Evolutionary conservation across 2,797 vertebrate species (phyloP), one percentile per base, ranked within the genome.

Genomic region (Salmo trutta): DNA sequence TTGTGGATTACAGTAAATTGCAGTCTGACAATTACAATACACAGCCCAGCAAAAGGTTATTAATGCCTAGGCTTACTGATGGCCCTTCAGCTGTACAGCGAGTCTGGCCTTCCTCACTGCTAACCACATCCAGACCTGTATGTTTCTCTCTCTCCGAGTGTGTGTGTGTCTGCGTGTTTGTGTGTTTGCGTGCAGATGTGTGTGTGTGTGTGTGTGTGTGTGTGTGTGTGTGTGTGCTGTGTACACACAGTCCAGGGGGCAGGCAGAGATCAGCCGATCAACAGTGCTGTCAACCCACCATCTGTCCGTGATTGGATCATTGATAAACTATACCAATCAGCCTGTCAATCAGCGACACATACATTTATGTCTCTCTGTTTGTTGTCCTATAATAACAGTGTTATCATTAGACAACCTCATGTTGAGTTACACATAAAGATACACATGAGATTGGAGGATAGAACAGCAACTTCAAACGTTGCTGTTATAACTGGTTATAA

Each of bases 11-110:
- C 93, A 93, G 94, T 95, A 95, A 94, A 94, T 95, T 95, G 94
- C 93, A 91, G 93, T 90, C 94, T 95, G 95, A 95, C 95, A 94
- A 94, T 96, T 96, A 96, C 95, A 96, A 95, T 95, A 93, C 93
- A 85, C 95, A 95, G 95, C 90, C 90, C 94, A 94, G 94, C 84
- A 78, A 91, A 90, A 90, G 94, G 93, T 96, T 96, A 97, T 97
- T 97, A 96, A 96, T 96, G 94, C 93, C 89, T 89, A 89, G 88
- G 92, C 92, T 93, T 94, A 94, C 94, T 93, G 95, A 96, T 93
- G 94, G 94, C 92, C 94, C 95, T 95, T 96, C 95, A 95, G 93
- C 92, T 77, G 91, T 86, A 88, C 82, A 88, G 84, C 73, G 88
- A 89, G 92, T 93, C 96, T 92, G 95, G 88, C 86, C 93, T 95